Evolutionary conservation across 2,113 vertebrate genomes (phyloP), one percentile per base, ranked within the genome.

Genomic region (Hippocampus comes): DNA sequence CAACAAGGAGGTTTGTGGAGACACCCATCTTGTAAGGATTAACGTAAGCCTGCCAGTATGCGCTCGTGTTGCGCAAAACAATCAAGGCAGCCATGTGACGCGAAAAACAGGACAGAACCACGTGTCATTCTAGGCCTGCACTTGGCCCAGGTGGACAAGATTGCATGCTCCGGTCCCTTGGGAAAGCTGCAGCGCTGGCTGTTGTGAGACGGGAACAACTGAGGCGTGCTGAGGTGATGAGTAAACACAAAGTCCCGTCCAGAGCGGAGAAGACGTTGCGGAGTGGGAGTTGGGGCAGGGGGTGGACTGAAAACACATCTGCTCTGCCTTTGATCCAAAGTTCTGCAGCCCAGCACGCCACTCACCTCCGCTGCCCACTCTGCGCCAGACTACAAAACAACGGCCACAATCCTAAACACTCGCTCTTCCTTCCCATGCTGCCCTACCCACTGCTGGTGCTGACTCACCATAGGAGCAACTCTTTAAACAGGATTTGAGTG

Each of bases 321-420:
- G 90, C 82, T 84, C 83, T 89, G 82, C 87, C 90, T 91, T 92
- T 92, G 90, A 91, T 92, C 89, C 88, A 88, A 85, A 85, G 84
- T 84, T 82, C 88, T 89, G 84, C 84, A 25, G 84, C 89, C 71
- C 90, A 91, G 89, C 90, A 90, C 78, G 91, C 74, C 85, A 70
- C 84, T 89, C 88, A 91, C 90, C 89, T 91, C 89, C 71, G 83
- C 86, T 89, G 90, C 90, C 87, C 90, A 90, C 83, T 89, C 87
- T 89, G 76, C 74, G 87, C 84, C 85, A 87, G 84, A 88, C 79
- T 86, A 86, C 56, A 90, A 90, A 91, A 91, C 89, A 91, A 87
- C 70, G 46, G 80, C 82, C 80, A 70, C 76, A 80, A 74, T 81
- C 78, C 70, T 71, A 87, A 86, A 89, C 82, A 80, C 81, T 74